Evolutionary conservation across 35 echinoderm and acorn worm genomes (phyloP).

Genomic region (Stichopus chloronotus): DNA sequence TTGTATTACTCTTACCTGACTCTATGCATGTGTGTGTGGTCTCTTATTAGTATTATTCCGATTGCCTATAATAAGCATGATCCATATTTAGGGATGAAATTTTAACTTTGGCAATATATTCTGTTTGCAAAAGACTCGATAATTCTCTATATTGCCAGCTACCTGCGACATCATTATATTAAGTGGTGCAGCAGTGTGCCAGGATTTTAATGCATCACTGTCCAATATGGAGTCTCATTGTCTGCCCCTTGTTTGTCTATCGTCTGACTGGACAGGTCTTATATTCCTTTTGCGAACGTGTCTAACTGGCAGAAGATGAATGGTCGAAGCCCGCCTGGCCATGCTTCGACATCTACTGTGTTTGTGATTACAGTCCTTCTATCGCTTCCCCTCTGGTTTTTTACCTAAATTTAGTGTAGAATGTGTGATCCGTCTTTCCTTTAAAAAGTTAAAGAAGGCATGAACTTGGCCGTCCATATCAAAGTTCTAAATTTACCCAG

Average conservation of each 20-base stretch:
- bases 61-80: too few species aligned
- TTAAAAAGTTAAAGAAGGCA: background rate
- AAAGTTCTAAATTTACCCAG: background rate
- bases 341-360: too few species aligned
- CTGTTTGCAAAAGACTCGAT: too few species aligned
- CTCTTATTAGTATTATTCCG: too few species aligned
- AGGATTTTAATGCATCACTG: constrained; percentile 40
- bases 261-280: constrained; percentile 21
- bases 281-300: background rate
- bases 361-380: background rate
- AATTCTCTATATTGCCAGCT: too few species aligned
- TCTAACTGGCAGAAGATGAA: background rate
- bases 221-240: constrained; percentile 28
- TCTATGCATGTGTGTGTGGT: too few species aligned
- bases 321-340: background rate
- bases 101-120: too few species aligned
- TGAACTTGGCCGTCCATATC: background rate
- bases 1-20: too few species aligned
- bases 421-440: background rate
- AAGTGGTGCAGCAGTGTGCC: background rate
- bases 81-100: too few species aligned
- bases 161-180: too few species aligned
- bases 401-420: background rate
- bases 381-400: background rate
- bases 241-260: constrained; percentile 17